phyloP scores from a whole-genome alignment of 1,140 invertebrate genomes.

The Trichonephila clavipes region DNA sequence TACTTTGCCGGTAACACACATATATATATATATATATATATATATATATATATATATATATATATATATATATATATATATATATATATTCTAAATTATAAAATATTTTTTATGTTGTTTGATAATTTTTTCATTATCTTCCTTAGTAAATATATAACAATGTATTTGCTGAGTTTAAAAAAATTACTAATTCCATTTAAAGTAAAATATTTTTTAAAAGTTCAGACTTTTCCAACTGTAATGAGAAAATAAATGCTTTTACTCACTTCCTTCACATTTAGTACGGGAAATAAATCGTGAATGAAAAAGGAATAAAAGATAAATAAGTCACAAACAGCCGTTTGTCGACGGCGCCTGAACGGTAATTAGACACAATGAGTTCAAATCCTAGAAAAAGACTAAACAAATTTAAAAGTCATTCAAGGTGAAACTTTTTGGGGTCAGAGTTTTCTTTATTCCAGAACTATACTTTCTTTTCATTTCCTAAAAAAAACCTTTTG shows the following conservation, averaged over 20 bases:
- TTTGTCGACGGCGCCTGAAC: constrained; percentile 7
- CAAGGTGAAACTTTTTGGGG: constrained; percentile 23
- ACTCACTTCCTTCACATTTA: background rate
- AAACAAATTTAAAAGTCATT: constrained; percentile 42
- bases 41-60: no score
- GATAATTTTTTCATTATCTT: no score
- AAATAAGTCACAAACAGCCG: background rate
- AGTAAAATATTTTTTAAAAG: no score
- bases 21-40: no score
- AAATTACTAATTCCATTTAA: no score
- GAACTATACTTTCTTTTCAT: background rate
- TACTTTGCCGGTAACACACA: no score
- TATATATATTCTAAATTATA: no score
- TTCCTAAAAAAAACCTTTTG: background rate
- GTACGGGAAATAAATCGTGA: background rate
- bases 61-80: no score
- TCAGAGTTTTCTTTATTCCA: background rate
- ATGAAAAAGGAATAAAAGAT: background rate
- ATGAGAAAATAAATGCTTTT: background rate
- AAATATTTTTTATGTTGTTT: no score
- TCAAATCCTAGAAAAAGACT: background rate
- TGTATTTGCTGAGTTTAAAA: no score
- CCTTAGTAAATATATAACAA: no score
- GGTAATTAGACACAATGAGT: constrained; percentile 43
- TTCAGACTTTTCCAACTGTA: no score